phyloP scores from a whole-genome alignment of 2,888 invertebrate species.

The Tetramorium bicarinatum region DNA sequence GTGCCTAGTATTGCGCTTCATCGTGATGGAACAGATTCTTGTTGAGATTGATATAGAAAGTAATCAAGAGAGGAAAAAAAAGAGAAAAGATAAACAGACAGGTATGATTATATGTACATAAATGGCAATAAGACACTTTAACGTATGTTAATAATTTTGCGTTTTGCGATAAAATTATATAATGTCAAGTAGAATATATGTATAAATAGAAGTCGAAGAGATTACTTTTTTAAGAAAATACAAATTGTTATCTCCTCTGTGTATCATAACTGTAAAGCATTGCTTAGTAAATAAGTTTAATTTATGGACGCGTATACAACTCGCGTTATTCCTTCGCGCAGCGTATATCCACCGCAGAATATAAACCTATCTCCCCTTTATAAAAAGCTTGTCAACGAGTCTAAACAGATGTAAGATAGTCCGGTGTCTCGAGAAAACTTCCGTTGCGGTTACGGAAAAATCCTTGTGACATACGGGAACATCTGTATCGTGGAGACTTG shows the following conservation, averaged over 20 bases:
- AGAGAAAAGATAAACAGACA: neutral
- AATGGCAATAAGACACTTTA: constrained; percentile 1
- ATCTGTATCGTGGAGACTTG: constrained; percentile 41
- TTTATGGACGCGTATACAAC: constrained; percentile 16
- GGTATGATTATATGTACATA: neutral
- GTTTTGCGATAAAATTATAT: neutral
- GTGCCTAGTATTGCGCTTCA: constrained; percentile 45
- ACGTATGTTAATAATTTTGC: neutral
- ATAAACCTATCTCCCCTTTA: constrained; percentile 38
- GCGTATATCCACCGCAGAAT: neutral
- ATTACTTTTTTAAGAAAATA: neutral
- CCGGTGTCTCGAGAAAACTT: constrained; percentile 27
- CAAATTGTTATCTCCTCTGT: neutral
- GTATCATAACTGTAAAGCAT: neutral
- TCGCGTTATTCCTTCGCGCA: neutral
- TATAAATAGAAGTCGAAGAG: neutral
- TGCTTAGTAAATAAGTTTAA: constrained; percentile 23
- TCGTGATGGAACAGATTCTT: constrained; percentile 42
- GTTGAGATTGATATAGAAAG: constrained; percentile 20
- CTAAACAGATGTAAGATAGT: constrained; percentile 48
- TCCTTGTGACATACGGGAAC: constrained; percentile 53
- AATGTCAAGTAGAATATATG: neutral
- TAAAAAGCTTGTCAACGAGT: constrained; percentile 51
- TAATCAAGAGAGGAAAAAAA: neutral
- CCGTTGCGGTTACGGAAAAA: constrained; percentile 43